Evolutionary conservation across 1,140 invertebrate genomes (phyloP).

Genomic region (Agraylea sexmaculata): DNA sequence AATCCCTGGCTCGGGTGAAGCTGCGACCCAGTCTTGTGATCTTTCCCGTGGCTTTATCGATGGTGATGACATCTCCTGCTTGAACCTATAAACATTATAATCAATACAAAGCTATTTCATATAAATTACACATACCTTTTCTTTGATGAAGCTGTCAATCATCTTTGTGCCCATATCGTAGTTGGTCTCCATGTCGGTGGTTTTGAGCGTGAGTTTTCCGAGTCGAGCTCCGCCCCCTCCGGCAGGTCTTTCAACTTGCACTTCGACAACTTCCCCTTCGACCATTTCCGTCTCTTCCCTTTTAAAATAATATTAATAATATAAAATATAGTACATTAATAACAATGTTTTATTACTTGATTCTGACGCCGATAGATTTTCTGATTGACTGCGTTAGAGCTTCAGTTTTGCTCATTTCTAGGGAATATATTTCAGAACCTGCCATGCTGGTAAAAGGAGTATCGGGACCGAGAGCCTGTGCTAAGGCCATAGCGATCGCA

Average conservation of each 20-base stretch:
- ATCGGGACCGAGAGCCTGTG: constrained; percentile 85
- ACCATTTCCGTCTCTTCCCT: constrained; percentile 97
- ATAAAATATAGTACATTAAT: constrained; percentile 1
- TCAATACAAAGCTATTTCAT: neutral
- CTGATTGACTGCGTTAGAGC: constrained; percentile 93
- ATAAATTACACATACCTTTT: constrained; percentile 58
- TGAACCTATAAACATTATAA: constrained; percentile 48
- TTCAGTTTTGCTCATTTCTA: constrained; percentile 99
- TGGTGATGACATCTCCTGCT: constrained; percentile 92
- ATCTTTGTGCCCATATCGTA: constrained; percentile 98
- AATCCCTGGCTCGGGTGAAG: constrained; percentile 91
- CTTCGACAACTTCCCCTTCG: constrained; percentile 96
- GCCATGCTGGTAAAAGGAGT: constrained; percentile 98
- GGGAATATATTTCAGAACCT: constrained; percentile 95
- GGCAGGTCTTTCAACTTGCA: constrained; percentile 91
- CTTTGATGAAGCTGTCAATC: constrained; percentile 94
- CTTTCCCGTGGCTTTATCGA: constrained; percentile 96
- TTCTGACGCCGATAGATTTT: constrained; percentile 94
- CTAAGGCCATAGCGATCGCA: constrained; percentile 92
- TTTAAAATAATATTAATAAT: constrained; percentile 18
- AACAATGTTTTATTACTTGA: constrained; percentile 55
- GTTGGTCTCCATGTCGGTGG: constrained; percentile 99
- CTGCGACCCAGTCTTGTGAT: constrained; percentile 91
- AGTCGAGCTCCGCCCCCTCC: constrained; percentile 82
- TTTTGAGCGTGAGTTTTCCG: constrained; percentile 92